Evolutionary conservation across 2,113 vertebrate species (phyloP), one percentile per base, ranked within the genome.

Genomic region (Neogobius melanostomus): DNA sequence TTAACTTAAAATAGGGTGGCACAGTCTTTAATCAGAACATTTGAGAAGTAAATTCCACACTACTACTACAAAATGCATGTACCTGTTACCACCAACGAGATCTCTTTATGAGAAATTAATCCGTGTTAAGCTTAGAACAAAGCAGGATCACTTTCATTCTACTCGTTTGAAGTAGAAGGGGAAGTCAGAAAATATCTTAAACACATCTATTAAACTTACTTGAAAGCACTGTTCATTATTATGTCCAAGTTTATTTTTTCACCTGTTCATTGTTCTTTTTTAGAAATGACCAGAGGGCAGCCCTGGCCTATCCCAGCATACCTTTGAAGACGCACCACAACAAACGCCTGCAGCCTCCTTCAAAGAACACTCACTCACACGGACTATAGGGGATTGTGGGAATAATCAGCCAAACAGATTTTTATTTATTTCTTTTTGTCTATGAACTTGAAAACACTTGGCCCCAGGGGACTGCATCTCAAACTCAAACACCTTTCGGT

Each of bases 241-340:
- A 8, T 57, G 10, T 10, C 6, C 16, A 53, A 8, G 8, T 17
- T 57, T 59, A 14, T 10, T 44, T 16, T 64, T 61, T n/a, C n/a
- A n/a, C n/a, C 12, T 71, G 43, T 6, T 66, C 69, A 52, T 17
- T 63, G 12, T 77, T 0, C 28, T 68, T 0, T 21, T 72, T 75
- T 36, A 91, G 90, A 85, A 91, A 42, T 87, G 72, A 91, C 16
- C 12, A 48, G 49, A 69, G 71, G 70, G 54, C 1, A 68, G 64
- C 60, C 16, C 7, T 42, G 43, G 67, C 14, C 21, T 4, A 14
- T 6, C 8, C 65, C 67, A 42, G 7, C 11, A 51, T 69, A 59
- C 21, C 75, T 68, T 73, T 73, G 59, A 76, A 60, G 48, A 52
- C 43, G 62, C 47, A 65, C 52, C 72, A 70, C 77, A 83, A 67